Conservation (phyloP, 2,797 vertebrate genomes). For the Pristis pectinata region DNA sequence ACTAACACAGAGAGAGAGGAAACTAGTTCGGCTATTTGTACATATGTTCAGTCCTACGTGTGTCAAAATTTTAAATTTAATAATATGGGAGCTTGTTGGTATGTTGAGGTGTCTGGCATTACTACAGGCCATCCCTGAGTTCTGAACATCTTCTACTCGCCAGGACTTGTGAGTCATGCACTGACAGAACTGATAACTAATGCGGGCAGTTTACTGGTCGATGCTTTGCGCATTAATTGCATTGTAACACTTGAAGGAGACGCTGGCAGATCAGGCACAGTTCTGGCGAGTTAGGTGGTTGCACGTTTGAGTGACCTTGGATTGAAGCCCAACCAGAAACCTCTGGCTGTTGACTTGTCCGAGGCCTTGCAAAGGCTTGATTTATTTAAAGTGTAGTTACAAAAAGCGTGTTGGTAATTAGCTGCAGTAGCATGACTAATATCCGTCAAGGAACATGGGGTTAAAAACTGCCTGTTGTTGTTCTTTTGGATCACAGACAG, state of each 20-base stretch:
- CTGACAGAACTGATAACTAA: neutral
- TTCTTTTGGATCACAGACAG: neutral
- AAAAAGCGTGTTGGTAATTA: constrained; percentile 4
- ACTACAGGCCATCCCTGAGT: no score
- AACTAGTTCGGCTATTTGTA: no score
- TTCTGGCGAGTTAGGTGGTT: neutral
- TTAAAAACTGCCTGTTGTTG: neutral
- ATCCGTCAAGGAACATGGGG: neutral
- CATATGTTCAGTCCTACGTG: no score
- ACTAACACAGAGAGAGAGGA: no score
- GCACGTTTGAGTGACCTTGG: neutral
- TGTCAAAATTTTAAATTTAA: no score
- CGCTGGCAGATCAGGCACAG: neutral
- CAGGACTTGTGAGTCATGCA: neutral
- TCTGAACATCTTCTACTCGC: no score
- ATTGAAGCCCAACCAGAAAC: neutral
- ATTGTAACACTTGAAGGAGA: neutral
- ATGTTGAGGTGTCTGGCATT: no score
- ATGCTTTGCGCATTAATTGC: neutral
- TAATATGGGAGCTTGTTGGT: no score
- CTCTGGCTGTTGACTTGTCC: neutral
- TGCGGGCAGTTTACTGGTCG: neutral
- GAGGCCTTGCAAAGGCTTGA: neutral
- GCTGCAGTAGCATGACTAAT: neutral
- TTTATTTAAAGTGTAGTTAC: neutral